A percentile compares a stretch with the other conserved stretches of the same genome.
Evolutionary conservation across 2,113 vertebrate genomes (phyloP).

Genomic region (Brienomyrus longianalis): DNA sequence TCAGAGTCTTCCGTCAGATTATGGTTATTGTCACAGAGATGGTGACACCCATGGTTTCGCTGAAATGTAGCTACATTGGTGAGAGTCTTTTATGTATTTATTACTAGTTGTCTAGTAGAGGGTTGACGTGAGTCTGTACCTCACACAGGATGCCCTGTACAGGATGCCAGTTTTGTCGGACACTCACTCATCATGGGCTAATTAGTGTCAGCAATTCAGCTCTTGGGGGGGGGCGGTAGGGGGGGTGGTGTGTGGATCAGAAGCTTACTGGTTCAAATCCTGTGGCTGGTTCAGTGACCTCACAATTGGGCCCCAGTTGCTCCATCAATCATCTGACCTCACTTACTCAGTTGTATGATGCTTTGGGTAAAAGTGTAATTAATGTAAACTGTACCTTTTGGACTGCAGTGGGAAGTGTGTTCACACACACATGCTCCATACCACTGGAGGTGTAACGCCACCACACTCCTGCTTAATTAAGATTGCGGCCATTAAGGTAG

Average conservation of each 20-base stretch:
- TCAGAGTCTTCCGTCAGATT: neutral
- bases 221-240: neutral
- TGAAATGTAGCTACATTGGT: neutral
- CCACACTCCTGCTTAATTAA: neutral
- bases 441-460: neutral
- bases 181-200: neutral
- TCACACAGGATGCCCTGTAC: neutral
- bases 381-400: neutral
- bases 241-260: neutral
- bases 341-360: neutral
- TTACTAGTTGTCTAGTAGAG: neutral
- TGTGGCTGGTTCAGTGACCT: neutral
- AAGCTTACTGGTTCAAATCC: neutral
- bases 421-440: neutral
- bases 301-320: neutral
- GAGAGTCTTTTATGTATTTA: neutral
- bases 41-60: neutral
- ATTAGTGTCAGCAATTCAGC: neutral
- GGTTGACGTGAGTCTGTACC: neutral
- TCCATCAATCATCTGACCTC: neutral
- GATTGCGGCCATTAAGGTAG: neutral
- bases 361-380: neutral
- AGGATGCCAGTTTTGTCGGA: neutral
- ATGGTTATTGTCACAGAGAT: neutral
- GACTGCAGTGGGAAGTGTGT: neutral